Percentiles rank a stretch among this genome's conserved stretches.
phyloP scores from a whole-genome alignment of 2,888 invertebrate genomes.

The Disparrhopalites patrizii region DNA sequence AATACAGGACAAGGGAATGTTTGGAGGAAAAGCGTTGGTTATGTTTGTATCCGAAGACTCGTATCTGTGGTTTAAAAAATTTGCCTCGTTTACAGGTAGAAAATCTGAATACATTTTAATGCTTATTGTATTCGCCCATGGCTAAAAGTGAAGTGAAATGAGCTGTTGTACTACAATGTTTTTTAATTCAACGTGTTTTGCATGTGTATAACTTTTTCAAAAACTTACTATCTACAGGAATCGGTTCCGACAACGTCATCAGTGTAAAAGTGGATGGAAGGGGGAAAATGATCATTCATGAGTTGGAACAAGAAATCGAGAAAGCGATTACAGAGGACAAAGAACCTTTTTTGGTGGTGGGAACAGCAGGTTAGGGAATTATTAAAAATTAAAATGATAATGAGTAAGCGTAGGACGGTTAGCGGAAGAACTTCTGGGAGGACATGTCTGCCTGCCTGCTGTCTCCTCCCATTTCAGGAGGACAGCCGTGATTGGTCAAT shows the following conservation, averaged over 20 bases:
- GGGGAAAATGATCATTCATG: conserved; percentile 66
- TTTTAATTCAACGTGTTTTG: not conserved
- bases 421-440: too few species aligned
- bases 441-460: too few species aligned
- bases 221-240: conserved; percentile 66
- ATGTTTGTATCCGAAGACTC: conserved; percentile 84
- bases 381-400: not conserved
- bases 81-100: conserved; percentile 60
- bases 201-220: too few species aligned
- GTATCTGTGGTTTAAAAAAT: conserved; percentile 84
- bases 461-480: too few species aligned
- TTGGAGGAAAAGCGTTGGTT: conserved; percentile 66
- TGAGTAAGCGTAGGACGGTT: not conserved
- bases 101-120: not conserved
- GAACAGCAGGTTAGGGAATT: conserved; percentile 59
- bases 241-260: conserved; percentile 80
- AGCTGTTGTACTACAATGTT: not conserved
- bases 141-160: too few species aligned
- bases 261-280: conserved; percentile 63
- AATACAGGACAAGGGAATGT: conserved; percentile 65
- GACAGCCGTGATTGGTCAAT: too few species aligned
- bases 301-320: conserved; percentile 64
- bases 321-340: conserved; percentile 62
- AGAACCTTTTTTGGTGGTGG: conserved; percentile 76
- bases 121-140: too few species aligned